These are phyloP conservation scores for Lutra lutra DNA, from an alignment of 2,797 vertebrate species.

Conservation along the genomic window DNA sequence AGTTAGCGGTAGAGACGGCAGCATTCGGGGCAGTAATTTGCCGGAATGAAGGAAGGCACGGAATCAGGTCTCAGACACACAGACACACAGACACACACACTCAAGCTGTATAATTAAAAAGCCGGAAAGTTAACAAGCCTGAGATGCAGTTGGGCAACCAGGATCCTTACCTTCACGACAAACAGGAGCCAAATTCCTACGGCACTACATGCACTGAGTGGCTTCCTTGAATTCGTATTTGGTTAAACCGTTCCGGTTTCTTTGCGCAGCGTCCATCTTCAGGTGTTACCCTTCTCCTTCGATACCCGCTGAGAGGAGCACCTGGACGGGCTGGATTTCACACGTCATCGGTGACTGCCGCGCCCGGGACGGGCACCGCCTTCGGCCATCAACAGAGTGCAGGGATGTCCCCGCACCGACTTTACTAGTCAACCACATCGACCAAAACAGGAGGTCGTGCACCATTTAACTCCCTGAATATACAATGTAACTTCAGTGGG, in stretches of 20 bases:
- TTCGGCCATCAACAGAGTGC: not conserved
- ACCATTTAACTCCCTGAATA: not conserved
- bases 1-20: not conserved
- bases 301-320: rapidly evolving
- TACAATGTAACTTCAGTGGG: rapidly evolving
- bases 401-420: rapidly evolving
- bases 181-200: rapidly evolving
- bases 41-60: not conserved
- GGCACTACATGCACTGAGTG: rapidly evolving
- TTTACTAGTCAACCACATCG: rapidly evolving
- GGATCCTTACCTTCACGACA: not conserved
- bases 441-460: rapidly evolving
- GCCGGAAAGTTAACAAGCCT: not conserved
- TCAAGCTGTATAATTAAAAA: not conserved
- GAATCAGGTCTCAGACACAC: not conserved
- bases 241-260: not conserved
- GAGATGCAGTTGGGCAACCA: not conserved
- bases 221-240: not conserved
- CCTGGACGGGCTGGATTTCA: not conserved
- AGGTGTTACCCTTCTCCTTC: rapidly evolving
- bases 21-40: no score
- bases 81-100: not conserved
- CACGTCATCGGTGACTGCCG: rapidly evolving
- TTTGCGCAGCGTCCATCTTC: rapidly evolving
- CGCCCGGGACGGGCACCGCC: rapidly evolving